phyloP scores from a whole-genome alignment of 92 coral and sea anemone species.

The Parazoanthus atlanticus region DNA sequence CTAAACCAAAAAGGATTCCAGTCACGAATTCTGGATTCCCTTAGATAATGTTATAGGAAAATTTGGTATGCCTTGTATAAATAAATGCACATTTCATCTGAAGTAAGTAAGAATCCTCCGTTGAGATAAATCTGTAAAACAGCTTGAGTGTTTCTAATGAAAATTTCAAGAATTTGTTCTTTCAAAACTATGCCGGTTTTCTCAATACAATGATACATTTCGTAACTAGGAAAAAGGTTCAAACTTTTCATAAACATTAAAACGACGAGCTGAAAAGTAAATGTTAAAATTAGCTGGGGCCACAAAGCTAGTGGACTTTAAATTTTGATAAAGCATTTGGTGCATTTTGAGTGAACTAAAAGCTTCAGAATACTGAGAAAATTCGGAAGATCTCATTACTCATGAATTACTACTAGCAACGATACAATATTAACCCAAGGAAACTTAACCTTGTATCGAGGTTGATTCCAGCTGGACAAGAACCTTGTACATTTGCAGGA shows the following conservation, averaged over 20 bases:
- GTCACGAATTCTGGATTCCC: no score
- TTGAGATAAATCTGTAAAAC: neutral
- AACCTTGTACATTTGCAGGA: slow-evolving; percentile 22
- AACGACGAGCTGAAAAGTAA: no score
- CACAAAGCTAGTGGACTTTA: no score
- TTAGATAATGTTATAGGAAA: no score
- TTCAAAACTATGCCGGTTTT: no score
- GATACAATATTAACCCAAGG: neutral
- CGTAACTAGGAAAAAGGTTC: neutral
- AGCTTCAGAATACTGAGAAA: neutral
- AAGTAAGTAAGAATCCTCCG: neutral
- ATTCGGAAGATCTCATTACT: neutral
- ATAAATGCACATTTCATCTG: neutral
- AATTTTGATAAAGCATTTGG: neutral
- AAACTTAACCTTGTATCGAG: slow-evolving; percentile 33
- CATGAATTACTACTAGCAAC: neutral
- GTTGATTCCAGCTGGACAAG: slow-evolving; percentile 2
- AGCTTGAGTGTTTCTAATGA: no score
- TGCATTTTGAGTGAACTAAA: neutral
- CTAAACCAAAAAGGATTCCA: no score
- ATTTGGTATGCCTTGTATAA: no score
- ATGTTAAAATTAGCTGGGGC: no score
- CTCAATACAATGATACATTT: neutral
- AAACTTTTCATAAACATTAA: no score
- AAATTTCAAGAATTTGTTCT: no score